Percentiles rank a stretch among this genome's conserved stretches.
Evolutionary conservation across 1,140 invertebrate genomes (phyloP).

Genomic region (Bombus polaris): DNA sequence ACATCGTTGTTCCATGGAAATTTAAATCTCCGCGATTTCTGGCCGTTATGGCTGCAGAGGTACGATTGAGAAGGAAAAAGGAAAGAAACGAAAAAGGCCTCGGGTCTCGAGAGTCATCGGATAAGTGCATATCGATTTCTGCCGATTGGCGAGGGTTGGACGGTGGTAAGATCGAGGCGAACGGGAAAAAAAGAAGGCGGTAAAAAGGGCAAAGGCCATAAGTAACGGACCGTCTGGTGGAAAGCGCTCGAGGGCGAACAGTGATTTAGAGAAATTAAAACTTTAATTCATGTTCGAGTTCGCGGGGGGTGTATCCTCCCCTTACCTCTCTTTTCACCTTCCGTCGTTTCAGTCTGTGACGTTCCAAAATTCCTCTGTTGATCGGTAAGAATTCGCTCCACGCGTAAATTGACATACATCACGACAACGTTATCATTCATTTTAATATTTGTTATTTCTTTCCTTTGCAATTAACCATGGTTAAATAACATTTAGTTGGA

Average conservation of each 20-base stretch:
- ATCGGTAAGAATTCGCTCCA: slow-evolving; percentile 68
- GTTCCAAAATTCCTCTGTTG: slow-evolving; percentile 49
- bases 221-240: slow-evolving; percentile 82
- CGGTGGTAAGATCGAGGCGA: slow-evolving; percentile 68
- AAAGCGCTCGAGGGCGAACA: slow-evolving; percentile 79
- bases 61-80: slow-evolving; percentile 4
- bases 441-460: slow-evolving; percentile 69
- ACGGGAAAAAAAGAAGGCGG: slow-evolving; percentile 72
- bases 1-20: neutral
- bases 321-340: slow-evolving; percentile 34
- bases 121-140: slow-evolving; percentile 78
- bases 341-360: slow-evolving; percentile 48
- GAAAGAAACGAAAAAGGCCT: slow-evolving; percentile 34
- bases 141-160: slow-evolving; percentile 63
- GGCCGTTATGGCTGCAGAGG: slow-evolving; percentile 43
- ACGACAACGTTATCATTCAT: slow-evolving; percentile 70
- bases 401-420: slow-evolving; percentile 74
- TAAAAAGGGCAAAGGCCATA: slow-evolving; percentile 81
- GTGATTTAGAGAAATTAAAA: slow-evolving; percentile 84
- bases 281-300: slow-evolving; percentile 83
- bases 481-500: too few relatives aligned
- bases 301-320: slow-evolving; percentile 65
- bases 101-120: slow-evolving; percentile 67
- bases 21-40: slow-evolving; percentile 32
- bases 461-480: too few relatives aligned